These are phyloP conservation scores for Mixornis gularis DNA, from an alignment of 2,113 vertebrate species.

Conservation along the genomic window DNA sequence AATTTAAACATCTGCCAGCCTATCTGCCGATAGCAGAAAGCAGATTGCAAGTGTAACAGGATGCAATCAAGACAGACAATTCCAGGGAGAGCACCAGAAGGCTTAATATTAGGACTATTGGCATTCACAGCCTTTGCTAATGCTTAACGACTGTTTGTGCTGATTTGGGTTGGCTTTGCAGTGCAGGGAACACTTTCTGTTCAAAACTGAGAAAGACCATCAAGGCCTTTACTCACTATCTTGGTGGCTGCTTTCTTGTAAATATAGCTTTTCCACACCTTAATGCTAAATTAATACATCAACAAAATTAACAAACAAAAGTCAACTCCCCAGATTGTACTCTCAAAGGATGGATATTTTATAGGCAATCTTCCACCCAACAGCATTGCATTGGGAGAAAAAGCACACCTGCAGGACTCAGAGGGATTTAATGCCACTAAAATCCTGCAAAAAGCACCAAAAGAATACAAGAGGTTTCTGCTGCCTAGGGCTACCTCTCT, in stretches of 20 bases:
- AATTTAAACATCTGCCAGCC: conserved; percentile 61
- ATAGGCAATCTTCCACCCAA: not conserved
- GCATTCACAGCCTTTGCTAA: conserved; percentile 61
- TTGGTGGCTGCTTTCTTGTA: not conserved
- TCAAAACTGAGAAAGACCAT: conserved; percentile 21
- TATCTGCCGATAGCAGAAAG: conserved; percentile 59
- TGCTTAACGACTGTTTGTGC: conserved; percentile 59
- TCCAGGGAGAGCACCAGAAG: conserved; percentile 63
- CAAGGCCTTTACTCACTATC: not conserved
- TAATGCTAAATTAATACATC: not conserved
- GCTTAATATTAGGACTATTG: conserved; percentile 52
- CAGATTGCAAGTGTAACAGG: conserved; percentile 68
- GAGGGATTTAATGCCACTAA: not conserved
- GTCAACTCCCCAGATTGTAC: not conserved
- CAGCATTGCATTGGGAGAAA: not conserved
- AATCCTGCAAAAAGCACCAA: not conserved
- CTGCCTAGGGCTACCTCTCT: not conserved
- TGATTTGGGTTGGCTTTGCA: conserved; percentile 61
- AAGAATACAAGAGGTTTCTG: not conserved
- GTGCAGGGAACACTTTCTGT: conserved; percentile 18
- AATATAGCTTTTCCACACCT: not conserved
- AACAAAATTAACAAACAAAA: not conserved
- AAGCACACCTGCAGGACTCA: not conserved
- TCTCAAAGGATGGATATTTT: not conserved
- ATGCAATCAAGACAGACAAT: conserved; percentile 62